Conservation (phyloP, 1,140 invertebrate species). For the Mactra quadrangularis region DNA sequence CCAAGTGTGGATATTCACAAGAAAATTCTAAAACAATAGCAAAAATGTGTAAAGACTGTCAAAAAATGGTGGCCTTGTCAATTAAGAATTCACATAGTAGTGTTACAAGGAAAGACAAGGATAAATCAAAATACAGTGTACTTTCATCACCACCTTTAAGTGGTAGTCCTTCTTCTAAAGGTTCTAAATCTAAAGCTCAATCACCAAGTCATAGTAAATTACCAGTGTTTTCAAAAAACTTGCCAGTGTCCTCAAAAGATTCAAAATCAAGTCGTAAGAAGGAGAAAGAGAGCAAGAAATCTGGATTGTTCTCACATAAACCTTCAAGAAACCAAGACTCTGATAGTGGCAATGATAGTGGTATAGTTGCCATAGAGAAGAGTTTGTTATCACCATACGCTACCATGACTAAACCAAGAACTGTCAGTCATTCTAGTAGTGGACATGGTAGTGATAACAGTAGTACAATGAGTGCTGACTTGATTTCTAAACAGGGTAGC, state of each 20-base stretch:
- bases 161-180: slow-evolving; percentile 23
- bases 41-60: slow-evolving; percentile 65
- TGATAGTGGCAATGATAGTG: slow-evolving; percentile 80
- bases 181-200: slow-evolving; percentile 62
- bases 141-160: slow-evolving; percentile 24
- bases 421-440: slow-evolving; percentile 82
- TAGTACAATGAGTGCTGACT: slow-evolving; percentile 77
- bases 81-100: slow-evolving; percentile 60
- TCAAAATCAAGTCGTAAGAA: slow-evolving; percentile 69
- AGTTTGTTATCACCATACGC: slow-evolving; percentile 81
- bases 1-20: slow-evolving; percentile 63
- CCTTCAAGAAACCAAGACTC: slow-evolving; percentile 73
- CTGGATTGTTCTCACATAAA: slow-evolving; percentile 60
- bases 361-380: slow-evolving; percentile 77
- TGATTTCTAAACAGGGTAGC: slow-evolving; percentile 73
- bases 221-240: slow-evolving; percentile 73
- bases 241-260: slow-evolving; percentile 62
- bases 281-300: slow-evolving; percentile 73
- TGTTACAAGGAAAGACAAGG: slow-evolving; percentile 60
- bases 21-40: slow-evolving; percentile 61
- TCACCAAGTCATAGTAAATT: slow-evolving; percentile 71
- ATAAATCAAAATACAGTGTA: slow-evolving; percentile 60
- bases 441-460: slow-evolving; percentile 83
- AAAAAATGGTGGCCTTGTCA: slow-evolving; percentile 61
- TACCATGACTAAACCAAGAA: slow-evolving; percentile 81